phyloP scores from a whole-genome alignment of 2,113 vertebrate species.

The Thinocorus orbignyianus region DNA sequence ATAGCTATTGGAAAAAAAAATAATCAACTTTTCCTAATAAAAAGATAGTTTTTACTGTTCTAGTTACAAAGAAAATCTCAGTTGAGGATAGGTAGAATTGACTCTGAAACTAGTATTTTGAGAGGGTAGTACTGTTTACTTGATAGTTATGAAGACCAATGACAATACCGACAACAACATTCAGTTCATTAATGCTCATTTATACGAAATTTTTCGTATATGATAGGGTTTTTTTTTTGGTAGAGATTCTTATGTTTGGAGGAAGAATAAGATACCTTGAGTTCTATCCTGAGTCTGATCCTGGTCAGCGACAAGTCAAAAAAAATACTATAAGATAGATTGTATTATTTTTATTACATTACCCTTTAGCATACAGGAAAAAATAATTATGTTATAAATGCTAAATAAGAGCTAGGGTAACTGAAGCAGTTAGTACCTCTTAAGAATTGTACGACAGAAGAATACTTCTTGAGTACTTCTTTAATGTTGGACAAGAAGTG shows the following conservation, averaged over 20 bases:
- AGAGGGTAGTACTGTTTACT: not conserved
- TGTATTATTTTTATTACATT: not conserved
- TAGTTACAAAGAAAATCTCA: not conserved
- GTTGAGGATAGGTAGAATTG: not conserved
- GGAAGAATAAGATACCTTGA: not conserved
- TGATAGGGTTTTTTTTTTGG: not conserved
- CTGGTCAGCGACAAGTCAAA: rapidly evolving
- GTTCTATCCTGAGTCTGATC: not conserved
- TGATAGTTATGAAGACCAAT: not conserved
- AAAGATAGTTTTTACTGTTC: not conserved
- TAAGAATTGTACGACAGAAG: not conserved
- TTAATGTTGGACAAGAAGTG: not conserved
- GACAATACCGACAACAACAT: not conserved
- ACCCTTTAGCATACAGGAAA: not conserved
- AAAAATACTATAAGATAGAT: not conserved
- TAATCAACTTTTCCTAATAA: not conserved
- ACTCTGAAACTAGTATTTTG: not conserved
- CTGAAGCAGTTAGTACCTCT: not conserved
- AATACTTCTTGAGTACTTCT: not conserved
- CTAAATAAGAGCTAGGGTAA: not conserved
- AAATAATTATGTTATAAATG: not conserved
- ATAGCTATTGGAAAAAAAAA: not conserved
- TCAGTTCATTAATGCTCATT: not conserved
- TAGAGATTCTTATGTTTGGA: not conserved
- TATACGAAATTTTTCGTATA: not conserved